Percentiles rank a stretch among this genome's conserved stretches.
Evolutionary conservation across 2,113 vertebrate genomes (phyloP).

Genomic region (Chrysemys picta): DNA sequence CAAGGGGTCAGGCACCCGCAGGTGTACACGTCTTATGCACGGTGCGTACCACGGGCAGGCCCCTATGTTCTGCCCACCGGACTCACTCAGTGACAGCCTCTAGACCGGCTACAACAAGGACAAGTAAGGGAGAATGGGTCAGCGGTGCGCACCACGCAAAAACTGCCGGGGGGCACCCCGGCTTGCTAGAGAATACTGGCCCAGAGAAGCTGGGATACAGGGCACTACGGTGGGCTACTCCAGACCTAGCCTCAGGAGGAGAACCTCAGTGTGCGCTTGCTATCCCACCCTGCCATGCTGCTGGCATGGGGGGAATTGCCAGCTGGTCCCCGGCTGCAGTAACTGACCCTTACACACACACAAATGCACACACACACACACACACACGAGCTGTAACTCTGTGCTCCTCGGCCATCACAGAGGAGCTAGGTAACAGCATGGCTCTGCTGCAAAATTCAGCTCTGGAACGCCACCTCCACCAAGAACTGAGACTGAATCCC

Average conservation of each 20-base stretch:
- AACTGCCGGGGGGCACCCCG: background rate
- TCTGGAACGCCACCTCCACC: background rate
- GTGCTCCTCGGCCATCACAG: background rate
- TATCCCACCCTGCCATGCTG: background rate
- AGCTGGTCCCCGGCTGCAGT: background rate
- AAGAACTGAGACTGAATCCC: background rate
- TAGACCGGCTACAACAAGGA: background rate
- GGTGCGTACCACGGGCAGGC: background rate
- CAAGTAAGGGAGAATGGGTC: background rate
- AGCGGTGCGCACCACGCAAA: background rate
- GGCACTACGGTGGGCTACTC: background rate
- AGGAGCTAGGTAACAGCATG: background rate
- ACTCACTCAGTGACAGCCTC: background rate
- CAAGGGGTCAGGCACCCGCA: too few species aligned
- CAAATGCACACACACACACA: background rate
- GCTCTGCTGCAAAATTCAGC: background rate
- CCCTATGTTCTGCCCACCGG: background rate
- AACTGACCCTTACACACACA: background rate
- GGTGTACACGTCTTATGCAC: too few species aligned
- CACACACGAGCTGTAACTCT: background rate
- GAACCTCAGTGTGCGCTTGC: background rate
- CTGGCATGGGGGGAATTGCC: background rate
- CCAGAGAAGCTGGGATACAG: background rate
- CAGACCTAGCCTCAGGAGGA: too few species aligned
- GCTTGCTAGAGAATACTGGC: background rate